Evolutionary conservation across 1,140 invertebrate genomes (phyloP), one percentile per base, ranked within the genome.

Genomic region (Danaus melanippus): DNA sequence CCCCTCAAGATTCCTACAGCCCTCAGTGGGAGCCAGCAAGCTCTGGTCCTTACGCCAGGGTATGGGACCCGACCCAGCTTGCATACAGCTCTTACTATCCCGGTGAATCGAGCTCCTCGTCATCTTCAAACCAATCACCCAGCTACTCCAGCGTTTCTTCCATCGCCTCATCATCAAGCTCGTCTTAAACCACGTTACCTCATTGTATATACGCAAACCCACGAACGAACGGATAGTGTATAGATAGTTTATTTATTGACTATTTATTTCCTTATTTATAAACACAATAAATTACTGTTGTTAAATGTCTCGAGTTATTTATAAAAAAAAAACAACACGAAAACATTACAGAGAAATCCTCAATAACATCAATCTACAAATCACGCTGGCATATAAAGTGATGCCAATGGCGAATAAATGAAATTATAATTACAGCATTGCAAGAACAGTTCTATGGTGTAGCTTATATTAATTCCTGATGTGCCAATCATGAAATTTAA

Each of bases 11-110:
- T 60, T 90, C 90, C 0, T 92, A 92, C 80, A 90, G 90, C 68
- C 90, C 91, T 12, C 86, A 87, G 41, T 94, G 92, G 92, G 93
- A 92, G 75, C 90, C 91, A 8, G 87, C 88, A 50, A 85, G 82
- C 50, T 77, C 89, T 41, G 92, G 93, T 9, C 93, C 93, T 1
- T 94, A 94, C 76, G 89, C 93, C 10, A 88, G 93, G 64, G 89
- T 92, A 1, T 94, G 93, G 93, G 91, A 92, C 60, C 89, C 90
- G 1, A 81, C 79, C 45, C 92, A 91, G 64, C 80, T 94, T 43
- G 94, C 93, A 44, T 95, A 95, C 80, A 94, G 90, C 69, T 92
- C 92, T 4, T 95, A 95, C 78, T 91, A 93, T 61, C 90, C 92
- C 48, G 88, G 89, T 69, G 90, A 89, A 54, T 88, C 89, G 0